Conservation (phyloP, 2,888 invertebrate species). For the Drosophila mimetica region DNA sequence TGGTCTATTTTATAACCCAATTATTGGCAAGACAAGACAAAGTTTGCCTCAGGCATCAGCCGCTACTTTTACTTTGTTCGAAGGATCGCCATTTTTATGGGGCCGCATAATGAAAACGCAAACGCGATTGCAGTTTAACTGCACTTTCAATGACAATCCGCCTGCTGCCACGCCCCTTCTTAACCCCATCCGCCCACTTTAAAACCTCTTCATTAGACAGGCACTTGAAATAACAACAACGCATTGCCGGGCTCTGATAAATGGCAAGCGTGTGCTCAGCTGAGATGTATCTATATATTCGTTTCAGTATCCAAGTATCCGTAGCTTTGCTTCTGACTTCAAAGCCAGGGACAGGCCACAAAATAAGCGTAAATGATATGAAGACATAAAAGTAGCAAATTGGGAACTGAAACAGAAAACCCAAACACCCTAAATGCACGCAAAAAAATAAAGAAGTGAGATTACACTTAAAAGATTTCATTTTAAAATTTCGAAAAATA, state of each 20-base stretch:
- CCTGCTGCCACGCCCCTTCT: slow-evolving; percentile 10
- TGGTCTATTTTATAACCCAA: neutral
- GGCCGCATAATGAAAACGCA: slow-evolving; percentile 66
- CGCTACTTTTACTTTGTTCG: slow-evolving; percentile 28
- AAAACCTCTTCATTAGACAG: slow-evolving; percentile 10
- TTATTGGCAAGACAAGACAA: slow-evolving; percentile 28
- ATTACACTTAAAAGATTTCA: too few species aligned
- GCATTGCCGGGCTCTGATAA: slow-evolving; percentile 38
- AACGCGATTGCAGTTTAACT: slow-evolving; percentile 73
- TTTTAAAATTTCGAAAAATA: too few species aligned
- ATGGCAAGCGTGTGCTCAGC: slow-evolving; percentile 27
- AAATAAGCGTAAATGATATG: slow-evolving; percentile 62
- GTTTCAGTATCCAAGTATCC: slow-evolving; percentile 1
- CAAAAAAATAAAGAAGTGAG: too few species aligned
- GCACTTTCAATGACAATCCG: slow-evolving; percentile 64
- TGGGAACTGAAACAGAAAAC: slow-evolving; percentile 42
- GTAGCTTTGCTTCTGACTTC: slow-evolving; percentile 6
- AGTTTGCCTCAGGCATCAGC: slow-evolving; percentile 32
- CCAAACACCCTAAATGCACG: slow-evolving; percentile 8
- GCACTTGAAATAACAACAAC: slow-evolving; percentile 29
- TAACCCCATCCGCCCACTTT: neutral
- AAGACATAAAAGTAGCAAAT: slow-evolving; percentile 69
- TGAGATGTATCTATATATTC: slow-evolving; percentile 2
- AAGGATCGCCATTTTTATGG: slow-evolving; percentile 54
- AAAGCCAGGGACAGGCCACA: slow-evolving; percentile 34